Base-by-base conservation (phyloP, 2,113 vertebrate genomes). In the Rhizomys pruinosus region DNA sequence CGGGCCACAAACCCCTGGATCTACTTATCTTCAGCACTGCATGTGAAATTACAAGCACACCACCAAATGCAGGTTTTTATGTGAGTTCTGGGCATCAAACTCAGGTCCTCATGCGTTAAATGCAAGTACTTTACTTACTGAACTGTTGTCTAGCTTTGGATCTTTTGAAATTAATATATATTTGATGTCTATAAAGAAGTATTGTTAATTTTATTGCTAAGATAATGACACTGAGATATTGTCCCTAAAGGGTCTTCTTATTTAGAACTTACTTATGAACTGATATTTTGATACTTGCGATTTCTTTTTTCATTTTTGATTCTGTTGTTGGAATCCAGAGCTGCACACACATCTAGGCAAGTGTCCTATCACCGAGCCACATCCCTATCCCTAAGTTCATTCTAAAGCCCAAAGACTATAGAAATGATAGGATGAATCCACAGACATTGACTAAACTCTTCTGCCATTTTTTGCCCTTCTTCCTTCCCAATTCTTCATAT, bases 201-300 rank as follows among this genome's bases (percentile, higher is more conserved):
- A 22, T 2, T 63, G 19, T 63, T 63, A 63, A 63, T 61, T 52
- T 52, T 52, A 52, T 52, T 52, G 6, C 47, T 52, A 52, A 52
- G 12, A 13, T 80, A 79, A 66, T 72, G 16, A 13, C 12, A 32
- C 25, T 82, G 29, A 44, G 34, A 52, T 81, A 81, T 23, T 71
- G 3, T 90, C 32, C 80, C 73, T 52, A 19, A 73, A 86, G 27
- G 47, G 64, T 57, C 25, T 59, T 69, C 25, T 74, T 93, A 32
- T 84, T 93, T 91, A 80, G 34, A 89, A 25, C 11, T 9, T 89
- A 76, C 63, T 72, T 89, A 68, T 61, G 16, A 73, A 72, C 32
- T 78, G 44, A 52, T 89, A 16, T 61, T 27, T 19, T 12, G 5
- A 16, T 73, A 7, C 61, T 8, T 87, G n/a, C 12, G n/a, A 88